A percentile compares a stretch with the other conserved stretches of the same genome.
Conservation (phyloP, 2,113 vertebrate genomes). For the Neogobius melanostomus region DNA sequence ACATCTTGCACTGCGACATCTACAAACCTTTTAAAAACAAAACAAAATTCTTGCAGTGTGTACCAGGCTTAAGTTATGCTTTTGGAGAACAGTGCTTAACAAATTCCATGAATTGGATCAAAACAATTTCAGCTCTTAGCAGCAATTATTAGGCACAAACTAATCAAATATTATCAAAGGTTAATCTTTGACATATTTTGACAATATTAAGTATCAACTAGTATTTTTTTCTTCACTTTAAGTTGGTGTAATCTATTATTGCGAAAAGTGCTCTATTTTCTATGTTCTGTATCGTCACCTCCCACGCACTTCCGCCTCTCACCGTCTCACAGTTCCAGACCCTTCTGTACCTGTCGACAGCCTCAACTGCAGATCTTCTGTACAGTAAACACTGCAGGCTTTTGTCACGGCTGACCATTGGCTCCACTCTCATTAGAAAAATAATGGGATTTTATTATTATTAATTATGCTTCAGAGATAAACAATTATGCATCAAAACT, state of each 20-base stretch:
- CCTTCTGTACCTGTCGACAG: constrained; percentile 19
- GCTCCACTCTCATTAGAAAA: no score
- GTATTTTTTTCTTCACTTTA: neutral
- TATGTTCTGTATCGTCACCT: neutral
- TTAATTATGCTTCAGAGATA: constrained; percentile 3
- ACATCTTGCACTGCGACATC: no score
- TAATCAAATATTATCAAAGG: no score
- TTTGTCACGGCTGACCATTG: neutral
- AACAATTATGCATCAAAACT: neutral
- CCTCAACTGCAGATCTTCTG: constrained; percentile 8
- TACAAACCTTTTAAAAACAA: no score
- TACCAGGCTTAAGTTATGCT: no score
- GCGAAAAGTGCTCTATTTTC: neutral
- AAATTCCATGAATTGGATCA: no score
- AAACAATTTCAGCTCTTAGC: no score
- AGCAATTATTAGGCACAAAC: no score
- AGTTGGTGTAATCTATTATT: neutral
- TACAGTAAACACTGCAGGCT: neutral
- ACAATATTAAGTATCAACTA: neutral
- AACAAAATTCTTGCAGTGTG: no score
- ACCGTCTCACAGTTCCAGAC: constrained; percentile 15
- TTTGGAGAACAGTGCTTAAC: no score
- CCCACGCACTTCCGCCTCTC: constrained; percentile 10
- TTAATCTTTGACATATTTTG: neutral
- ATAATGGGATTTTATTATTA: no score